These are phyloP conservation scores for Styela clava DNA, from an alignment of 23 tunicate species.

Conservation along the genomic window DNA sequence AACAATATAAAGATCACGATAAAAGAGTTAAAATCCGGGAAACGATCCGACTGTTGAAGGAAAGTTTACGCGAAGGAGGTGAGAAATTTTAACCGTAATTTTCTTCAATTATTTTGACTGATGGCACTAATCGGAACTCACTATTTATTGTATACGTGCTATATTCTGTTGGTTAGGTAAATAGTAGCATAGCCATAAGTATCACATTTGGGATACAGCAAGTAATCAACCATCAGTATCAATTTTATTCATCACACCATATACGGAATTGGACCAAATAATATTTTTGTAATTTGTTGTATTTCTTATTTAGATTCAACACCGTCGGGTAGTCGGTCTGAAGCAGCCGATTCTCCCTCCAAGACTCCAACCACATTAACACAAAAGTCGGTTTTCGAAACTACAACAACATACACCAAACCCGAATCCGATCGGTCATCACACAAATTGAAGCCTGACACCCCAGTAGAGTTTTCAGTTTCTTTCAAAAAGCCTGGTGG, in stretches of 20 bases:
- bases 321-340: neutral
- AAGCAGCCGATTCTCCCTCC: neutral
- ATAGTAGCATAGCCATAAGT: too few species aligned
- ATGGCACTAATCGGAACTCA: too few species aligned
- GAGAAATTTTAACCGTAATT: neutral
- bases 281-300: neutral
- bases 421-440: neutral
- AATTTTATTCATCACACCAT: too few species aligned
- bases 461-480: neutral
- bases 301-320: neutral
- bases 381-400: neutral
- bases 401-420: neutral
- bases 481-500: neutral
- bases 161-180: too few species aligned
- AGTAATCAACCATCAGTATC: too few species aligned
- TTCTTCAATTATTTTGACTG: too few species aligned
- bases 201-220: too few species aligned
- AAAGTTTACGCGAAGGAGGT: conserved; percentile 34
- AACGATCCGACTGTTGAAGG: conserved; percentile 33
- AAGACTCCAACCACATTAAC: neutral
- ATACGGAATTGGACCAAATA: too few species aligned
- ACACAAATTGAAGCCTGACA: neutral
- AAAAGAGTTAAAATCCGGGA: conserved; percentile 33
- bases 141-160: too few species aligned
- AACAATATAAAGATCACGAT: conserved; percentile 18